These are phyloP conservation scores for Dinocampus coccinellae DNA, from an alignment of 2,888 invertebrate genomes.

Conservation along the genomic window DNA sequence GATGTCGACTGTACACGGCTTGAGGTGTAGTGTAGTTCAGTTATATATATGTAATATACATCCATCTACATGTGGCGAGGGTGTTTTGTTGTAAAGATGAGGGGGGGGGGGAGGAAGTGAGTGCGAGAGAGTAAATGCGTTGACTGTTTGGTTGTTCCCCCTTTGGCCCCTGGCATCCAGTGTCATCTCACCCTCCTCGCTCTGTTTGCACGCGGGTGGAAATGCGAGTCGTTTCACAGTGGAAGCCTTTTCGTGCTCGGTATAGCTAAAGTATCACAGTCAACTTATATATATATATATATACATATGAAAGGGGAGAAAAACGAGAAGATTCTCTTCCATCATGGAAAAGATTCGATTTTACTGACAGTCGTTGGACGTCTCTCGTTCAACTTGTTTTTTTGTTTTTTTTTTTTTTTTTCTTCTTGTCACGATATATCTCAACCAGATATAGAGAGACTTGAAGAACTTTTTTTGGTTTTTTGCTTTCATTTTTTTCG, in stretches of 20 bases:
- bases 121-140: slow-evolving; percentile 37
- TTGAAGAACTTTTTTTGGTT: neutral
- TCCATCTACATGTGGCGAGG: slow-evolving; percentile 29
- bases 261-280: slow-evolving; percentile 28
- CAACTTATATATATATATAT: neutral
- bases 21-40: slow-evolving; percentile 3
- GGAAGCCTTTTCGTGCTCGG: slow-evolving; percentile 57
- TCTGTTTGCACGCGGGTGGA: slow-evolving; percentile 54
- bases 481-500: neutral
- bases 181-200: slow-evolving; percentile 46
- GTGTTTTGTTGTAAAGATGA: slow-evolving; percentile 36
- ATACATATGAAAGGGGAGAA: neutral
- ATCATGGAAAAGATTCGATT: slow-evolving; percentile 23
- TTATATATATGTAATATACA: neutral
- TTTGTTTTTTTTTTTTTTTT: neutral
- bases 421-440: neutral
- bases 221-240: slow-evolving; percentile 65
- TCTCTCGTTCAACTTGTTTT: slow-evolving; percentile 9
- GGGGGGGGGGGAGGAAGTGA: slow-evolving; percentile 41
- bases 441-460: neutral
- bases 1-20: slow-evolving; percentile 38
- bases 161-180: slow-evolving; percentile 57
- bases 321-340: slow-evolving; percentile 12
- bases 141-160: slow-evolving; percentile 32
- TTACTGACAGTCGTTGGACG: slow-evolving; percentile 8